Percentiles rank a stretch among this genome's conserved stretches.
These are phyloP conservation scores for Halcyon badia DNA, from an alignment of 2,797 vertebrate genomes.

Conservation along the genomic window DNA sequence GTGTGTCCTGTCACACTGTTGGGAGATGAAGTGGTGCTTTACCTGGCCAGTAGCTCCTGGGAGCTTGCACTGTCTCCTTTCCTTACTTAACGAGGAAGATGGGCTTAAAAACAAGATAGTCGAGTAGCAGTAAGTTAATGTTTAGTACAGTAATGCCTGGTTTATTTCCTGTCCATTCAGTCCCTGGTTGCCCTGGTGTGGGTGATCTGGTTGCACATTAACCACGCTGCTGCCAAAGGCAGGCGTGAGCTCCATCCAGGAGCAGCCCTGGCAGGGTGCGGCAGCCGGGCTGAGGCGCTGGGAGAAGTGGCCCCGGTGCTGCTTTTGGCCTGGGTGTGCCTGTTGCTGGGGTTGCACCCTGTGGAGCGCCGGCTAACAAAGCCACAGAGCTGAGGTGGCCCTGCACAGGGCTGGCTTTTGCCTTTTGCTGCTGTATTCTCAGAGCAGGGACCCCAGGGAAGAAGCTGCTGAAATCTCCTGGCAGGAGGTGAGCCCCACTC, in stretches of 20 bases:
- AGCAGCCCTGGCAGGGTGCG: neutral
- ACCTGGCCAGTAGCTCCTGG: fast-evolving
- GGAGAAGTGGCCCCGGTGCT: fast-evolving
- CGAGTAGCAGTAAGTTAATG: neutral
- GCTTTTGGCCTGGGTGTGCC: fast-evolving
- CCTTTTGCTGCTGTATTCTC: neutral
- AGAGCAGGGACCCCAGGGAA: neutral
- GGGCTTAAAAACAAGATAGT: neutral
- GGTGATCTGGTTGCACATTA: neutral
- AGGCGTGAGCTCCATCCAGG: neutral
- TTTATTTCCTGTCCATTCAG: neutral
- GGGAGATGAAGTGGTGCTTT: neutral
- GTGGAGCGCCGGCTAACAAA: neutral
- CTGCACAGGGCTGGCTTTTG: neutral
- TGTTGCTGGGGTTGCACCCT: neutral
- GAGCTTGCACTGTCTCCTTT: neutral
- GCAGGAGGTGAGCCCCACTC: neutral
- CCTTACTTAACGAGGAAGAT: neutral
- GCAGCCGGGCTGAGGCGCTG: neutral
- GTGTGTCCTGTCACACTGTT: fast-evolving
- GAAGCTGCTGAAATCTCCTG: neutral
- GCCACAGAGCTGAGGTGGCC: neutral
- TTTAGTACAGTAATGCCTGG: neutral
- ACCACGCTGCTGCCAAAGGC: neutral
- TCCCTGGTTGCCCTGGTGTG: neutral